Percentiles rank a stretch among this genome's conserved stretches.
Evolutionary conservation across 1,140 invertebrate species (phyloP).

Genomic region (Sarcophaga peregrina): DNA sequence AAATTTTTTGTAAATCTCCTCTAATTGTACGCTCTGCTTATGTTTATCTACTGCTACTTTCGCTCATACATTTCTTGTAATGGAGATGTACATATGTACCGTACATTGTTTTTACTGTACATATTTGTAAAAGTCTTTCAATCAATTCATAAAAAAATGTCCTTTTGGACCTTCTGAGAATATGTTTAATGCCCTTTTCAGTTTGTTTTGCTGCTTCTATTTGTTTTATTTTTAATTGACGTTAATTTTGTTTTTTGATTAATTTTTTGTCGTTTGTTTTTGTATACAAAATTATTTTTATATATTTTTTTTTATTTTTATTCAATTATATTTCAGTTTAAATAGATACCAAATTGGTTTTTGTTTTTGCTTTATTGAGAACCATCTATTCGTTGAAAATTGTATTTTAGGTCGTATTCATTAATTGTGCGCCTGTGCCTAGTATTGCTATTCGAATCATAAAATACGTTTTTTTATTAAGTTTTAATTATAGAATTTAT

Average conservation of each 20-base stretch:
- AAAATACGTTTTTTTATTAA: background rate
- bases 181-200: background rate
- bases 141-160: background rate
- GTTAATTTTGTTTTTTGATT: constrained; percentile 14
- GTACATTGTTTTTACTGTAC: background rate
- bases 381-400: background rate
- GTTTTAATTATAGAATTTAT: background rate
- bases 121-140: background rate
- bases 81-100: background rate
- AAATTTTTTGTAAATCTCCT: background rate
- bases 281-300: background rate
- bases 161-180: constrained; percentile 8
- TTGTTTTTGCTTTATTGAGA: constrained; percentile 17
- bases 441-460: background rate
- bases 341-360: background rate
- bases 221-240: background rate
- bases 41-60: background rate
- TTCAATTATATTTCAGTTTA: constrained; percentile 6
- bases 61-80: background rate
- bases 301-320: background rate
- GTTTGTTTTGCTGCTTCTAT: constrained; percentile 33
- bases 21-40: constrained; percentile 6
- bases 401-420: constrained; percentile 3
- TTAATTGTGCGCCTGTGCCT: constrained; percentile 26
- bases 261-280: background rate